Percentiles rank a stretch among this genome's conserved stretches.
Conservation (phyloP, 1,140 invertebrate genomes). For the Glossosoma conforme region DNA sequence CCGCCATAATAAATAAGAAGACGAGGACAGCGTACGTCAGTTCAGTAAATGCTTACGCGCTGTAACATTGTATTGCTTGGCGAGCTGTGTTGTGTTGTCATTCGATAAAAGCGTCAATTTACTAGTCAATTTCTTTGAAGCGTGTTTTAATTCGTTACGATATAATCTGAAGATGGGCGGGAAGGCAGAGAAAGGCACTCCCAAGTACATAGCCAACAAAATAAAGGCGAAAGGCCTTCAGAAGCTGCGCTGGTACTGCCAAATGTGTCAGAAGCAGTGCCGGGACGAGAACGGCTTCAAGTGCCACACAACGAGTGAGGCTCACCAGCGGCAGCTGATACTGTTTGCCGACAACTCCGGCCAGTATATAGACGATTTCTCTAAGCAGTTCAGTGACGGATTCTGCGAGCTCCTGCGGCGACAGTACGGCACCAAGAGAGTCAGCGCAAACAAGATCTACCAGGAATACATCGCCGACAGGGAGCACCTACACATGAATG, state of each 20-base stretch:
- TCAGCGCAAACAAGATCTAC: constrained; percentile 95
- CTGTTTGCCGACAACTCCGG: constrained; percentile 93
- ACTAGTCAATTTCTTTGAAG: too few relatives aligned
- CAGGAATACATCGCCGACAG: constrained; percentile 94
- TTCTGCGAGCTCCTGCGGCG: constrained; percentile 79
- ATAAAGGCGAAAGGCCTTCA: constrained; percentile 99
- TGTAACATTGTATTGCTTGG: too few relatives aligned
- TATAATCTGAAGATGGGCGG: constrained; percentile 41
- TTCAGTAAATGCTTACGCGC: too few relatives aligned
- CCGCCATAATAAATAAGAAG: too few relatives aligned
- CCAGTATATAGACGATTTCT: constrained; percentile 90
- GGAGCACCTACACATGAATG: constrained; percentile 97
- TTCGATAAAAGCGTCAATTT: too few relatives aligned
- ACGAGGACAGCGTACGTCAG: too few relatives aligned
- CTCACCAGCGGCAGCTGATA: constrained; percentile 93
- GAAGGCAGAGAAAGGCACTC: constrained; percentile 82
- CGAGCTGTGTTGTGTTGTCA: too few relatives aligned
- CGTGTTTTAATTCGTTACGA: too few relatives aligned
- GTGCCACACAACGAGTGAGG: constrained; percentile 96
- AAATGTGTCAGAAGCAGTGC: constrained; percentile 99
- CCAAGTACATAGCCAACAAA: constrained; percentile 97
- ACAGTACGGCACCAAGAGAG: constrained; percentile 89
- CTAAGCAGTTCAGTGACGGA: constrained; percentile 81
- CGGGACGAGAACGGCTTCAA: constrained; percentile 99
- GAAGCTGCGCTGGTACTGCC: constrained; percentile 98